Conservation (phyloP, 1,140 invertebrate genomes). For the Lepidurus packardi region DNA sequence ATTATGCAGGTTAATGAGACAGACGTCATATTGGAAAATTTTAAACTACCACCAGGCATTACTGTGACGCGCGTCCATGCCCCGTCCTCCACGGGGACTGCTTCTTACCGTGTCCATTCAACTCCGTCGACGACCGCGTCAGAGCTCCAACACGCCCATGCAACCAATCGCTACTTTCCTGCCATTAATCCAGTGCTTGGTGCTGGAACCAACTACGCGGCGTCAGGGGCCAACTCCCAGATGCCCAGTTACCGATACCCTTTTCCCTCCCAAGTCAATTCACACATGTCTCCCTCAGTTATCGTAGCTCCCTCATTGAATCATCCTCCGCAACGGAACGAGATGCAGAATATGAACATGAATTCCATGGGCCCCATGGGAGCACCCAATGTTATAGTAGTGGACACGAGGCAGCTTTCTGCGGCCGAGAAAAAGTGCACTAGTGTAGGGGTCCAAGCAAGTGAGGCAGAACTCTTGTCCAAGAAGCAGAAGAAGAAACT, state of each 20-base stretch:
- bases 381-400: slow-evolving; percentile 58
- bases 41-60: slow-evolving; percentile 70
- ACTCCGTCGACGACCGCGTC: slow-evolving; percentile 28
- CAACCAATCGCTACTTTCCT: slow-evolving; percentile 16
- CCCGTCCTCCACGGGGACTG: slow-evolving; percentile 27
- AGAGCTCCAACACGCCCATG: background rate
- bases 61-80: slow-evolving; percentile 57
- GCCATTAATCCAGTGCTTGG: slow-evolving; percentile 5
- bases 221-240: background rate
- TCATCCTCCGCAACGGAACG: background rate
- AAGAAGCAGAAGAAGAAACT: slow-evolving; percentile 41
- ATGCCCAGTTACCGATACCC: background rate
- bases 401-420: slow-evolving; percentile 54
- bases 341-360: slow-evolving; percentile 10
- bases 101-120: slow-evolving; percentile 26
- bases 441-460: slow-evolving; percentile 27
- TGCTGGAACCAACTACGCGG: too few species aligned
- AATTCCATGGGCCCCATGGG: slow-evolving; percentile 37
- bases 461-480: slow-evolving; percentile 30
- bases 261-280: background rate
- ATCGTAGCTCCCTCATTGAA: background rate
- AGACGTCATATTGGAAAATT: slow-evolving; percentile 54
- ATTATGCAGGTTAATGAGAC: background rate
- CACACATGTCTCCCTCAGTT: slow-evolving; percentile 3
- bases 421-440: slow-evolving; percentile 47